These are phyloP conservation scores for Peromyscus californicus DNA, from an alignment of 2,113 vertebrate genomes.

Conservation along the genomic window DNA sequence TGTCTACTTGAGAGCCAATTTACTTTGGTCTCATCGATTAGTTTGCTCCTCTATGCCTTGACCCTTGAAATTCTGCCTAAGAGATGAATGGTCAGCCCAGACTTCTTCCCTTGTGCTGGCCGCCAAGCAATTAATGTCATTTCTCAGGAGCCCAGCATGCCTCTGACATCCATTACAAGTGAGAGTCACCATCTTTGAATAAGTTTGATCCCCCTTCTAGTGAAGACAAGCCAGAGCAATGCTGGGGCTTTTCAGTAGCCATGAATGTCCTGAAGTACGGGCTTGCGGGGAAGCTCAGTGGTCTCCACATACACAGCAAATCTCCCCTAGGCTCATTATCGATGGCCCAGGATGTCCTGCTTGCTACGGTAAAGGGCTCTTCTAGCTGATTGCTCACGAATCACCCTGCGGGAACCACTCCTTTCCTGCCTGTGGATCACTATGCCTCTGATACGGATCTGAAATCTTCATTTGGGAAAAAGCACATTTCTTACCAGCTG, in stretches of 20 bases:
- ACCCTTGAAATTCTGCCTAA: slow-evolving; percentile 1
- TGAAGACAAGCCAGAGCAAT: neutral
- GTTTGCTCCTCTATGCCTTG: neutral
- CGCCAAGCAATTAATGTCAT: neutral
- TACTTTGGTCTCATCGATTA: slow-evolving; percentile 21
- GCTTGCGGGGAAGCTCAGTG: neutral
- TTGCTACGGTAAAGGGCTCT: slow-evolving; percentile 29
- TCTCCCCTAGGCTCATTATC: neutral
- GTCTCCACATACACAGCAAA: neutral
- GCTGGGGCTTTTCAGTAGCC: neutral
- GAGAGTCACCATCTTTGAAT: neutral
- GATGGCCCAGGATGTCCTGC: neutral
- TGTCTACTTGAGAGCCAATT: neutral
- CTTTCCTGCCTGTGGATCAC: slow-evolving; percentile 21
- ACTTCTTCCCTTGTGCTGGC: neutral
- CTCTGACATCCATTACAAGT: neutral
- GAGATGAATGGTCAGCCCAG: neutral
- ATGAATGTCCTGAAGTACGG: neutral
- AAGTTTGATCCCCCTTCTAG: neutral
- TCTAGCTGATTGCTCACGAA: neutral
- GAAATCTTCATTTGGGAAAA: slow-evolving; percentile 76
- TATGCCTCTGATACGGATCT: slow-evolving; percentile 57
- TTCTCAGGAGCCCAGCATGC: neutral
- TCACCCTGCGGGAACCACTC: neutral
- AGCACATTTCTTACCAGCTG: slow-evolving; percentile 56